phyloP scores from a whole-genome alignment of 1,140 invertebrate genomes.

The Prorops nasuta region DNA sequence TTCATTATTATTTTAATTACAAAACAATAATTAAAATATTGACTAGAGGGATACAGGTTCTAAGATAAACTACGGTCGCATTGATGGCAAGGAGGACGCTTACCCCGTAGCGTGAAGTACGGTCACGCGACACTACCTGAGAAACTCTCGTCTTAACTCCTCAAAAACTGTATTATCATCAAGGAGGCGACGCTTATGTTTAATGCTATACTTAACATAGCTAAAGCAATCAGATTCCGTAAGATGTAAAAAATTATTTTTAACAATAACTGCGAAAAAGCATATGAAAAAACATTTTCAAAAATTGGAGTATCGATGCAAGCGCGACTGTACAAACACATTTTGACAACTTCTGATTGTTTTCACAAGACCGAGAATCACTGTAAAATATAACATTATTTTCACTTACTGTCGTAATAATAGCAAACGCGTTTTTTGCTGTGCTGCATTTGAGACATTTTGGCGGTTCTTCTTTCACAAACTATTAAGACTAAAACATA shows the following conservation, averaged over 20 bases:
- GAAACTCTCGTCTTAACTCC: slow-evolving; percentile 42
- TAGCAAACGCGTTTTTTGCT: slow-evolving; percentile 94
- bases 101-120: slow-evolving; percentile 37
- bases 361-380: slow-evolving; percentile 23
- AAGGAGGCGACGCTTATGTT: too few species aligned
- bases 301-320: too few species aligned
- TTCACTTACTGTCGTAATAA: slow-evolving; percentile 96
- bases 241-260: too few species aligned
- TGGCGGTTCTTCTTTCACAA: slow-evolving; percentile 23
- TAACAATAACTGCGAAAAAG: too few species aligned
- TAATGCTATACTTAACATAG: too few species aligned
- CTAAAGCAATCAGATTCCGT: too few species aligned
- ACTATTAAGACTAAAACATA: too few species aligned
- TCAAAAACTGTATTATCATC: slow-evolving; percentile 31
- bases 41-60: too few species aligned
- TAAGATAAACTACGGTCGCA: slow-evolving; percentile 19
- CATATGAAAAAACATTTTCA: too few species aligned
- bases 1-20: slow-evolving; percentile 1
- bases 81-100: slow-evolving; percentile 41
- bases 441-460: slow-evolving; percentile 74
- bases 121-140: slow-evolving; percentile 23
- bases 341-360: slow-evolving; percentile 38
- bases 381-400: slow-evolving; percentile 11
- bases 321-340: slow-evolving; percentile 27
- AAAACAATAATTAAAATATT: too few species aligned